Evolutionary conservation across 2,113 vertebrate genomes (phyloP), one percentile per base, ranked within the genome.

Genomic region (Labeo catla): DNA sequence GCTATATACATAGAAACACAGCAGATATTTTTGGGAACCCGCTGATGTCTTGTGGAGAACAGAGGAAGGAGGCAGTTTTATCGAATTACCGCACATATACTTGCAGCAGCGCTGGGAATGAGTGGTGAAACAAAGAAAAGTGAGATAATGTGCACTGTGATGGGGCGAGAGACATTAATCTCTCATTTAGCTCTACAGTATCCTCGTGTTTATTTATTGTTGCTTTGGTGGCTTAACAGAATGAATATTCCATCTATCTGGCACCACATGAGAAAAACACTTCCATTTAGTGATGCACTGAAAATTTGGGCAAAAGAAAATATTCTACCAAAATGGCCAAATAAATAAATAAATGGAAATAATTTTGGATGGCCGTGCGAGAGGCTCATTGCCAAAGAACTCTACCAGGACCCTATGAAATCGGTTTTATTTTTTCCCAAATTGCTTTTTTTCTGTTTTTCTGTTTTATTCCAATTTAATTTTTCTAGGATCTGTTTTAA

Each of bases 51-150:
- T 52, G 82, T 65, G 57, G 49, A 78, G 36, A 85, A 49, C 34
- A 49, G 28, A 34, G 28, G 73, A 39, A 57, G 86, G 47, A 43
- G 80, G 52, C 19, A 11, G 61, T 63, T 49, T 80, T 52, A 65
- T 81, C 54, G 57, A 76, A 88, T 43, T 61, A 23, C 6, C 36
- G 19, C 77, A 59, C 34, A 80, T 15, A 61, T 43, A 57, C 16
- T 61, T 61, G 36, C 5, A 23, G 21, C 45, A 9, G 45, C 7
- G 4, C 43, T 76, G 72, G 47, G 72, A 76, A 76, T 66, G 63
- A 76, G 12, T 21, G 28, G 45, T 49, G 72, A 50, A 76, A 76
- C 45, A 50, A 74, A 49, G 21, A 23, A 12, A 74, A 74, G 43
- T 23, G 43, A 74, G 45, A 50, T 50, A 50, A 73, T 76, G 73